Conservation (phyloP, 1,140 invertebrate genomes). For the Drosophila simulans region DNA sequence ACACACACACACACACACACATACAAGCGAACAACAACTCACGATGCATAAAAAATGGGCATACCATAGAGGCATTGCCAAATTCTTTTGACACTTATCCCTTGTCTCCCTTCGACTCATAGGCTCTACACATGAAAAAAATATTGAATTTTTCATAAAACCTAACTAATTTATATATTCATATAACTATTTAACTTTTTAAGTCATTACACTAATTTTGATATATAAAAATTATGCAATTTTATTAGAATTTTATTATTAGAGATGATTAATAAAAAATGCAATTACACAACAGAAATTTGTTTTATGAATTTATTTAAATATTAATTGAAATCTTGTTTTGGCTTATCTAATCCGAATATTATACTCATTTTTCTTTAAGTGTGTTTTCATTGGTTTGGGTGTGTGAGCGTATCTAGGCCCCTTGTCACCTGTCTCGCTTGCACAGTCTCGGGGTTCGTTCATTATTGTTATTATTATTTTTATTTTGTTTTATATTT, state of each 20-base stretch:
- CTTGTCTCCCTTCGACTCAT: conserved; percentile 30
- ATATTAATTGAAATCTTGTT: not conserved
- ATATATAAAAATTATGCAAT: too few species aligned
- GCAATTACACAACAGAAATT: too few species aligned
- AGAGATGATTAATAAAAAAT: too few species aligned
- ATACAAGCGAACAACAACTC: conserved; percentile 44
- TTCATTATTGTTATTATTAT: conserved; percentile 80
- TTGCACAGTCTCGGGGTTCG: conserved; percentile 48
- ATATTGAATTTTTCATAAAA: not conserved
- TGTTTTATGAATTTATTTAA: too few species aligned
- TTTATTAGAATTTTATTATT: too few species aligned
- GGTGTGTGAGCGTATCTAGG: conserved; percentile 53
- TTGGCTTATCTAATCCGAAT: too few species aligned
- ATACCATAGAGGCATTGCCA: conserved; percentile 59
- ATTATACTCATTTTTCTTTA: not conserved
- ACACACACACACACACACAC: conserved; percentile 36
- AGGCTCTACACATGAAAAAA: conserved; percentile 3
- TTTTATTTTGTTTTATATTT: conserved; percentile 79
- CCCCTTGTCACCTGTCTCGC: conserved; percentile 72
- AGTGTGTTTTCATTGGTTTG: conserved; percentile 57
- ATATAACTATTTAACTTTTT: too few species aligned
- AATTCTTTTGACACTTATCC: conserved; percentile 83
- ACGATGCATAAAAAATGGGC: conserved; percentile 74
- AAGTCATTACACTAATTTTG: too few species aligned
- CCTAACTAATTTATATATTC: too few species aligned